phyloP scores from a whole-genome alignment of 2,888 invertebrate genomes.

The Pterostichus madidus region DNA sequence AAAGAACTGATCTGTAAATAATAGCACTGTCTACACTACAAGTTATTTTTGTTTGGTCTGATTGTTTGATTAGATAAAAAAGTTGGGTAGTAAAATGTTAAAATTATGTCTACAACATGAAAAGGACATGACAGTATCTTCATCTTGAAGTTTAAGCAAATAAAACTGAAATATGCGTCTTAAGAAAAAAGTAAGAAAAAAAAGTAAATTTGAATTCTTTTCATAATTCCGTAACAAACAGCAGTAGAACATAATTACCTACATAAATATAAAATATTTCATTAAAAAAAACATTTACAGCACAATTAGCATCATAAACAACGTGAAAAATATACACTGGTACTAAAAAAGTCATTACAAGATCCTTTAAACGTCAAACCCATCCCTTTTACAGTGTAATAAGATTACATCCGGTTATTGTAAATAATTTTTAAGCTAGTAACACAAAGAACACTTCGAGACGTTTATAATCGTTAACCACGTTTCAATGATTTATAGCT shows the following conservation, averaged over 20 bases:
- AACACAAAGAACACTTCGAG: constrained; percentile 2
- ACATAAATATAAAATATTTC: too few relatives aligned
- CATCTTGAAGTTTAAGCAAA: background rate
- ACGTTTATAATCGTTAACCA: constrained; percentile 5
- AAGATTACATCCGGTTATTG: constrained; percentile 46
- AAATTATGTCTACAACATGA: constrained; percentile 16
- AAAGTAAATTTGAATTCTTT: constrained; percentile 8
- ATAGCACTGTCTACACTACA: constrained; percentile 23
- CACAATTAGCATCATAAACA: too few relatives aligned
- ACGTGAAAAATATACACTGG: too few relatives aligned
- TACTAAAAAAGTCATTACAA: constrained; percentile 6
- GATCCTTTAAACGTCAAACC: background rate
- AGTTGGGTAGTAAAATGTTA: constrained; percentile 23
- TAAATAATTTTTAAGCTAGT: constrained; percentile 8
- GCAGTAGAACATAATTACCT: too few relatives aligned
- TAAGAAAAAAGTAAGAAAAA: constrained; percentile 1
- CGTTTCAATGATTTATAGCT: constrained; percentile 27
- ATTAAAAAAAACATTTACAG: too few relatives aligned
- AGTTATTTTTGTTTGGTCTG: constrained; percentile 33
- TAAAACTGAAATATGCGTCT: constrained; percentile 11
- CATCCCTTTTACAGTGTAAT: background rate
- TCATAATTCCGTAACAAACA: background rate
- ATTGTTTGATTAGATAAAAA: constrained; percentile 48
- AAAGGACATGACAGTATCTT: constrained; percentile 26
- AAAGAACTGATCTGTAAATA: constrained; percentile 54